phyloP scores from a whole-genome alignment of 2,113 vertebrate genomes.

The Rhabdornis inornatus region DNA sequence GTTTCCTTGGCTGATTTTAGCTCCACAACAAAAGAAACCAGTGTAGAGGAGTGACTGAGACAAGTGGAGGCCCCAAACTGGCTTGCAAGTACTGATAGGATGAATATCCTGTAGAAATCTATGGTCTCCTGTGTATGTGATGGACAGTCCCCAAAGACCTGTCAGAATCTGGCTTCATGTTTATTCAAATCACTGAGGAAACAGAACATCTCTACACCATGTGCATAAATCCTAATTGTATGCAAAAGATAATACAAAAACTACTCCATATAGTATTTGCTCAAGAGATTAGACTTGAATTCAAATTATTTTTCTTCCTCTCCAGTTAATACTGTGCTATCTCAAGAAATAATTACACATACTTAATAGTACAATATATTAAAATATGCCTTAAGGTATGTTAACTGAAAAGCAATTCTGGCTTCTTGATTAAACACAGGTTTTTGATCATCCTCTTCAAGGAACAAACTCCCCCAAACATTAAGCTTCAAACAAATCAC shows the following conservation, averaged over 20 bases:
- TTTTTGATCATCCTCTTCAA: not conserved
- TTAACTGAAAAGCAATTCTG: conserved; percentile 1
- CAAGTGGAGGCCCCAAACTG: not conserved
- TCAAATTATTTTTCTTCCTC: not conserved
- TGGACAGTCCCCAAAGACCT: not conserved
- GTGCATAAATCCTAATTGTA: not conserved
- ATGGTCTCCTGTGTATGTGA: not conserved
- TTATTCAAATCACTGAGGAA: conserved; percentile 17
- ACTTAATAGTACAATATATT: conserved; percentile 1
- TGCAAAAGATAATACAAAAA: conserved; percentile 20
- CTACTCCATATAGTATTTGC: not conserved
- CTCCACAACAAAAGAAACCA: not conserved
- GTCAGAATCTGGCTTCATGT: not conserved
- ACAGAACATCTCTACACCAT: not conserved
- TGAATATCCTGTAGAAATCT: not conserved
- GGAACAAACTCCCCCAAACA: not conserved
- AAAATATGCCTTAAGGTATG: conserved; percentile 10
- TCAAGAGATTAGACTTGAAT: conserved; percentile 25
- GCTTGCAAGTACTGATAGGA: not conserved
- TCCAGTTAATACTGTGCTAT: not conserved
- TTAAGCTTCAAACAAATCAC: not conserved
- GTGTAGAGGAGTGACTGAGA: not conserved
- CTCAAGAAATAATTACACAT: conserved; percentile 24
- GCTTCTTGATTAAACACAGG: not conserved
- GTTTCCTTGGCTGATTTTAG: not conserved